Base-by-base conservation (phyloP, 2,888 invertebrate genomes). In the Synanthedon andrenaeformis region DNA sequence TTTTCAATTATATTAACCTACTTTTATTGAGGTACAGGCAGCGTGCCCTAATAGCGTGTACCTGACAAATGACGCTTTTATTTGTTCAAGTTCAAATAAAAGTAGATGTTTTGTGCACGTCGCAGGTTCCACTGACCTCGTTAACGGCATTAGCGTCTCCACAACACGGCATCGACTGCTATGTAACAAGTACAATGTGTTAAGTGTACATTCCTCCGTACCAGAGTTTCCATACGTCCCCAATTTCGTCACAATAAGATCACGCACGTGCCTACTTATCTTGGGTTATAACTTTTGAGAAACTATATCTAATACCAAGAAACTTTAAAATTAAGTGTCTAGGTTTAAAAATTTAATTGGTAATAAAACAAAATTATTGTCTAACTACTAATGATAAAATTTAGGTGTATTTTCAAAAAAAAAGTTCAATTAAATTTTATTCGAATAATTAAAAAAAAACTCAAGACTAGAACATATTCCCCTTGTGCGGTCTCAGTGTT, bases 101-200 rank as follows among this genome's bases (percentile, higher is more conserved):
- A 60, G 65, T 61, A 64, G 63, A 66, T 64, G 58, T 59, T 63
- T 69, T 62, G 65, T 61, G 67, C 70, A 63, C 63, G 64, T 56
- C 62, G 62, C 62, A 60, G 72, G 69, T 66, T 67, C 74, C 57
- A 75, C 67, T 82, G 79, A 76, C 83, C 82, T 71, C 76, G 76
- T 70, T 82, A 57, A 59, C 59, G 64, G 66, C 62, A 76, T 79
- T 80, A 79, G 74, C 78, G 74, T 69, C 74, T 68, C 65, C 65
- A 62, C 63, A 10, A 35, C 35, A 8, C 35, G 60, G 61, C 64
- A 64, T 62, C 66, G 61, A 59, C 63, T 62, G 58, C 59, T 55
- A 60, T 68, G 49, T 49, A 19, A 71, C 74, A 70, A 71, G 78
- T 73, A 70, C 57, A 55, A 51, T 58, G 58, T 55, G 28, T 28